A percentile compares a stretch with the other conserved stretches of the same genome.
Conservation (phyloP, 2,797 vertebrate species). For the Platyrinchus mystaceus region DNA sequence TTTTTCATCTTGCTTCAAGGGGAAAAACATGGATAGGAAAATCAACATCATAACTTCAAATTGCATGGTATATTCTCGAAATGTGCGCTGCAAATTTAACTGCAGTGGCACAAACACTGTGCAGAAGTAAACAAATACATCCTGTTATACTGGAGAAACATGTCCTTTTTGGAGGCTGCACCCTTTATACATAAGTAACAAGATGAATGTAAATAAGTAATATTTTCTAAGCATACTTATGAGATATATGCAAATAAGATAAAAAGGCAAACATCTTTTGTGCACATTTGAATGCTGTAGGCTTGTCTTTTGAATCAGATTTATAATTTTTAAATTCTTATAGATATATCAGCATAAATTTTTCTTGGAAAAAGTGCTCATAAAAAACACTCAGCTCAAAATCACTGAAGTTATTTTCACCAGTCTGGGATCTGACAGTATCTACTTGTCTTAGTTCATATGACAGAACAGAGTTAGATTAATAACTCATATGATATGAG, state of each 20-base stretch:
- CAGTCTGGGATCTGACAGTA: not conserved
- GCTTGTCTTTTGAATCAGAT: slow-evolving; percentile 59
- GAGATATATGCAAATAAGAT: slow-evolving; percentile 75
- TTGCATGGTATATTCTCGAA: slow-evolving; percentile 47
- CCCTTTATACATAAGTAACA: slow-evolving; percentile 67
- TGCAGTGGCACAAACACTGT: slow-evolving; percentile 39
- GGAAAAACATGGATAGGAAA: slow-evolving; percentile 43
- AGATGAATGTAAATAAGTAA: slow-evolving; percentile 69
- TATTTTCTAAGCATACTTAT: slow-evolving; percentile 73
- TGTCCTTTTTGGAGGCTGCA: slow-evolving; percentile 62
- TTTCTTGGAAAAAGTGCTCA: not conserved
- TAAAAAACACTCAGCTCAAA: not conserved
- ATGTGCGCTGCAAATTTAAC: slow-evolving; percentile 57
- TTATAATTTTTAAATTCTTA: slow-evolving; percentile 64
- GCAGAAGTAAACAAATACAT: slow-evolving; percentile 65
- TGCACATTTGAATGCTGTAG: slow-evolving; percentile 58
- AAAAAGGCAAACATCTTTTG: slow-evolving; percentile 68
- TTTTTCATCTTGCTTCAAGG: slow-evolving; percentile 55
- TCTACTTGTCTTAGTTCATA: not conserved
- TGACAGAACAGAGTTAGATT: not conserved
- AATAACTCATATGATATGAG: not conserved
- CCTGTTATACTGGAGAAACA: slow-evolving; percentile 41
- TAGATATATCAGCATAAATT: not conserved
- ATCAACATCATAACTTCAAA: slow-evolving; percentile 44
- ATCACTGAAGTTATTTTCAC: not conserved